These are phyloP conservation scores for Oligia strigilis DNA, from an alignment of 2,888 invertebrate species.

Conservation along the genomic window DNA sequence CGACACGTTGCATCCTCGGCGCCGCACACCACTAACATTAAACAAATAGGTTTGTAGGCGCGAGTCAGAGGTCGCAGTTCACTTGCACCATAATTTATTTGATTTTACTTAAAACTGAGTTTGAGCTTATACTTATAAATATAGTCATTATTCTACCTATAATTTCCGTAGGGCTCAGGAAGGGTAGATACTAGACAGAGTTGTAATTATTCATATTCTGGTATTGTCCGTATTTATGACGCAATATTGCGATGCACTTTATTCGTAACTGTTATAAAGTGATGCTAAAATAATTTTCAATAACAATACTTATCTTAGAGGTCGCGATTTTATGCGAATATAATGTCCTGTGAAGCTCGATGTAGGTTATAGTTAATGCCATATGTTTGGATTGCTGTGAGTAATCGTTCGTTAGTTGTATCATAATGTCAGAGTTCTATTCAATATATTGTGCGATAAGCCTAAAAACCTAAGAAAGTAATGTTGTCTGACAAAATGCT, in stretches of 20 bases:
- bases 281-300: conserved; percentile 52
- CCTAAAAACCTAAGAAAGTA: conserved; percentile 11
- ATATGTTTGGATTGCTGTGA: conserved; percentile 49
- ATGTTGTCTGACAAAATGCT: conserved; percentile 1
- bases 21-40: conserved; percentile 58
- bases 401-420: conserved; percentile 43
- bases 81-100: conserved; percentile 56
- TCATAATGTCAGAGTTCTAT: conserved; percentile 53
- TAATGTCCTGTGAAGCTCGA: conserved; percentile 50
- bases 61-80: conserved; percentile 60
- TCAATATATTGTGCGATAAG: conserved; percentile 26
- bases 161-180: conserved; percentile 12
- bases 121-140: conserved; percentile 24
- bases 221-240: conserved; percentile 43
- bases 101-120: conserved; percentile 52
- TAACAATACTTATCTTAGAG: conserved; percentile 49
- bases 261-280: conserved; percentile 41
- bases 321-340: conserved; percentile 53
- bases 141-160: conserved; percentile 14
- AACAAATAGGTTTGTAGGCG: conserved; percentile 60
- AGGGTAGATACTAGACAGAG: not conserved
- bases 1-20: conserved; percentile 59
- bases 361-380: conserved; percentile 60
- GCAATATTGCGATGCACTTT: conserved; percentile 36
- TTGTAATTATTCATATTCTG: conserved; percentile 36